phyloP scores from a whole-genome alignment of 1,140 invertebrate species.

The Procambarus virginalis region DNA sequence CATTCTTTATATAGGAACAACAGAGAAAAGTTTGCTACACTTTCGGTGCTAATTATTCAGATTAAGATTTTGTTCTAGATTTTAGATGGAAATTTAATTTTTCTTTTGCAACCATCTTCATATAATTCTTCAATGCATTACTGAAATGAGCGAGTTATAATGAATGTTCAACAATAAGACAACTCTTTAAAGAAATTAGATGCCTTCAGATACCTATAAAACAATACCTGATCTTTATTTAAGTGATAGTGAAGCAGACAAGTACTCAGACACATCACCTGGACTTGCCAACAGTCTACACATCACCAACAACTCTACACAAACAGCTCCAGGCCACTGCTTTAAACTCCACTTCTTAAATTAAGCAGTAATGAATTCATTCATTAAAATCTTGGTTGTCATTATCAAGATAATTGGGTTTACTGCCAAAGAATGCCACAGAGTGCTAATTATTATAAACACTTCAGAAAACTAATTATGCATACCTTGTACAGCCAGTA shows the following conservation, averaged over 20 bases:
- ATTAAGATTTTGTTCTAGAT: too few species aligned
- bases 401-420: too few species aligned
- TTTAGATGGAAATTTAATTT: too few species aligned
- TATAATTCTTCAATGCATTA: too few species aligned
- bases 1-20: background rate
- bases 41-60: too few species aligned
- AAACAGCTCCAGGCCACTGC: slow-evolving; percentile 11
- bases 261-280: slow-evolving; percentile 30
- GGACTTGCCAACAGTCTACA: slow-evolving; percentile 16
- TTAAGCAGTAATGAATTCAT: background rate
- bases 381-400: background rate
- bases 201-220: slow-evolving; percentile 15
- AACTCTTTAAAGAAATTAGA: background rate
- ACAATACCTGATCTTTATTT: slow-evolving; percentile 17
- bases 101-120: too few species aligned
- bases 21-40: too few species aligned
- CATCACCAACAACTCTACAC: slow-evolving; percentile 38
- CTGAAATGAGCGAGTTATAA: too few species aligned
- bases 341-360: background rate
- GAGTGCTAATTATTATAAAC: background rate
- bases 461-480: background rate
- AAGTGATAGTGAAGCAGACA: background rate
- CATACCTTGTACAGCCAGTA: background rate
- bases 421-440: background rate
- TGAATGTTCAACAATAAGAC: too few species aligned